Evolutionary conservation across 2,113 vertebrate species (phyloP), one percentile per base, ranked within the genome.

Genomic region (Rhegmatorhina hoffmannsi): DNA sequence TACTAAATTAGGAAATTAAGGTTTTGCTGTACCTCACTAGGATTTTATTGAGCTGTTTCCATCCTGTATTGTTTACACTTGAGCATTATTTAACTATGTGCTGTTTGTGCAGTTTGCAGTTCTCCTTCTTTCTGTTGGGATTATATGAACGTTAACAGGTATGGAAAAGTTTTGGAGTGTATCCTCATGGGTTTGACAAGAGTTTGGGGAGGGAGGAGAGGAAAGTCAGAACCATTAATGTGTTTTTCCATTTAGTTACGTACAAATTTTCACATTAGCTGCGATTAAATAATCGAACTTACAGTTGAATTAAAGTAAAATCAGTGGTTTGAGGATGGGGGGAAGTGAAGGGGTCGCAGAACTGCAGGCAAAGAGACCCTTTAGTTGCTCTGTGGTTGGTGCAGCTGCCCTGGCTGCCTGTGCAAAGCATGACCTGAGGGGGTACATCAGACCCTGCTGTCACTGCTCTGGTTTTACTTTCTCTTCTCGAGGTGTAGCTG

Each of bases 21-120:
- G 20, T 78, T 50, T 75, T 89, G 72, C 91, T 87, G 84, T 91
- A 90, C 64, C 72, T 95, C 86, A 75, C 64, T 89, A 77, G 83
- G 60, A 40, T 66, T 87, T 89, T 66, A 29, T 60, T 46, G n/a
- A 84, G 63, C 67, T 23, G 10, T 93, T 92, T 93, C 90, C 93
- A 94, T 86, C 81, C 56, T 87, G 6, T 70, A 24, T 72, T 87
- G 89, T 96, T 97, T 94, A 87, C 84, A 84, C 47, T 73, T 3
- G 4, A 88, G 63, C 80, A 20, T 96, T 67, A 40, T 60, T 93
- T 75, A 40, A 64, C 47, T 31, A 0, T 2, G 10, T 53, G 17
- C 47, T 70, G 1, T 73, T 44, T 79, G 83, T 88, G 86, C 87
- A 44, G 50, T 59, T 21, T 74, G 84, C 59, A 34, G 7, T 59